Conservation (phyloP, 2,113 vertebrate species). For the Conger conger region DNA sequence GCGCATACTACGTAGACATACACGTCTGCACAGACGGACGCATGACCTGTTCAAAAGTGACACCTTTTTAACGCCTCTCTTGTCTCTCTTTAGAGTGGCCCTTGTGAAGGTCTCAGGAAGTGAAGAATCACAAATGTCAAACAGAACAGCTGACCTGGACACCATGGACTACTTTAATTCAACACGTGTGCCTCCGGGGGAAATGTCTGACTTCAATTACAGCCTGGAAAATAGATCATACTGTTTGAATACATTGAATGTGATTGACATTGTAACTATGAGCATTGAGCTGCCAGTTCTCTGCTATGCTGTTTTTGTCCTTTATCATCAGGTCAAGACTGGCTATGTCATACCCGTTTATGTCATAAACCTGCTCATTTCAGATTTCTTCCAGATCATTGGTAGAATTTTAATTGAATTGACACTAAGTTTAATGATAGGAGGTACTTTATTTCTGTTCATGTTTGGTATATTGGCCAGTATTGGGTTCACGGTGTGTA, state of each 20-base stretch:
- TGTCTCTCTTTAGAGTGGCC: neutral
- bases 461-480: conserved; percentile 19
- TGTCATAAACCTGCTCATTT: conserved; percentile 35
- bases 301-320: conserved; percentile 21
- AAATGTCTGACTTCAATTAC: neutral
- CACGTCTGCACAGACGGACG: too few species aligned
- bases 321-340: conserved; percentile 20
- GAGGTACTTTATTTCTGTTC: neutral
- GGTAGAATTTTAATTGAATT: neutral
- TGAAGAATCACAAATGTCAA: neutral
- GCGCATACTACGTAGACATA: too few species aligned
- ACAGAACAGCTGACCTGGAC: neutral
- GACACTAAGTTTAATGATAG: too few species aligned
- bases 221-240: neutral
- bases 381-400: conserved; percentile 32
- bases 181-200: too few species aligned
- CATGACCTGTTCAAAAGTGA: too few species aligned
- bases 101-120: neutral
- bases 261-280: neutral
- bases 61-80: too few species aligned
- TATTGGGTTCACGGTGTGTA: conserved; percentile 33
- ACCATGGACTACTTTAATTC: too few species aligned
- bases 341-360: conserved; percentile 24
- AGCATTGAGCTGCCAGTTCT: conserved; percentile 18
- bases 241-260: neutral